Base-by-base conservation (phyloP, 2,113 vertebrate genomes). In the Chamaea fasciata region DNA sequence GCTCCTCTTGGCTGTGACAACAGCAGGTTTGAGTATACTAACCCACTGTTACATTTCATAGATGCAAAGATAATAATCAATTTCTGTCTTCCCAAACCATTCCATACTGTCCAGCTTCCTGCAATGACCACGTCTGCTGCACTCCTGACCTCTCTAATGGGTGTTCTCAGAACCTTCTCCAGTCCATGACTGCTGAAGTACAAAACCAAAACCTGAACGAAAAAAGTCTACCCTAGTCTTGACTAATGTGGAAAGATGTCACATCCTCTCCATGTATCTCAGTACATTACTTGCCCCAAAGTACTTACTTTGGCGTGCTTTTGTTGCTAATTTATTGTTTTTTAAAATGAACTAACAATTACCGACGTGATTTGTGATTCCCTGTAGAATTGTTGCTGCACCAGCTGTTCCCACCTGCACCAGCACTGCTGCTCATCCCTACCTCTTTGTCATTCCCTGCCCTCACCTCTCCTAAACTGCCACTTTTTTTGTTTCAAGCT, bases 391-490 rank as follows among this genome's bases (percentile, higher is more conserved):
- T 62, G 14, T 31, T 88, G 42, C 59, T 46, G 20, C 37, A 50
- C 18, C 56, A 39, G 41, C 57, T 76, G n/a, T 22, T 70, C 56
- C 9, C 4, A 2, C 41, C n/a, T 59, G 59, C n/a, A 39, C 13
- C 0, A 0, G 44, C 42, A 47, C 30, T 0, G 0, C 27, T 68
- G 39, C 31, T 47, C 41, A 27, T 56, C 67, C 55, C 73, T 39
- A 41, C 37, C 28, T 52, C 15, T 41, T 3, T 15, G 13, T 67
- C 52, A n/a, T 15, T 16, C 44, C 11, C 28, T 69, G 35, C 14
- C 37, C n/a, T 84, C 52, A 28, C 8, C 37, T 70, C 60, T 87
- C 60, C 50, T 57, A 37, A 83, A 56, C 8, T 7, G 6, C 50
- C 3, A 1, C 80, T 59, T 8, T 30, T 30, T 59, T 71, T 52